Percentiles rank a stretch among this genome's conserved stretches.
Conservation (phyloP, 2,888 invertebrate genomes). For the Axea sp. region DNA sequence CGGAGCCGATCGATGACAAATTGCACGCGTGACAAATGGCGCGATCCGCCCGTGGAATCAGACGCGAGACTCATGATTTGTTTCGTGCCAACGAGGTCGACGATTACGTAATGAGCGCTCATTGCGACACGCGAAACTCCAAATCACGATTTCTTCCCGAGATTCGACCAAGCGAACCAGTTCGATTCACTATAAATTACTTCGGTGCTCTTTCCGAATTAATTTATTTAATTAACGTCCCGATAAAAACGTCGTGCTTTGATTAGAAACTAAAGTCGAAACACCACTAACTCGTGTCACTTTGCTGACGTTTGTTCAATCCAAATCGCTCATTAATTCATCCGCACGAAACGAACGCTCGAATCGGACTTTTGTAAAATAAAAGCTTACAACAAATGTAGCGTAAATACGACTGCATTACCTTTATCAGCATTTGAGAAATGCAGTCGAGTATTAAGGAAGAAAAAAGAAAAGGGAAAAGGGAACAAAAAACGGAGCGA, state of each 20-base stretch:
- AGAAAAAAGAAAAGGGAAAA: conserved; percentile 7
- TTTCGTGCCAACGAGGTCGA: conserved; percentile 21
- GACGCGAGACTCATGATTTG: conserved; percentile 20
- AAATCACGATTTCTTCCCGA: too few relatives aligned
- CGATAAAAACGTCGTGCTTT: too few relatives aligned
- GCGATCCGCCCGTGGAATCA: conserved; percentile 27
- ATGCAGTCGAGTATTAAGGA: conserved; percentile 28
- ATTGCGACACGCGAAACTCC: not conserved
- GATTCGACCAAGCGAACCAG: too few relatives aligned
- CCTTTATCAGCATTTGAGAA: conserved; percentile 44
- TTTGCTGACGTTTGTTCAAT: conserved; percentile 30
- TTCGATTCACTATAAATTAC: too few relatives aligned
- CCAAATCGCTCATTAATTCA: conserved; percentile 38
- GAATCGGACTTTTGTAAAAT: conserved; percentile 37
- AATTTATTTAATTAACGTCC: too few relatives aligned
- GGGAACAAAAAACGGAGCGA: too few relatives aligned
- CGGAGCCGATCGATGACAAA: conserved; percentile 71
- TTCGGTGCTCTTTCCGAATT: too few relatives aligned
- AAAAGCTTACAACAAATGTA: conserved; percentile 41
- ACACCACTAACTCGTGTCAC: conserved; percentile 4
- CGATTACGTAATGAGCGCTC: conserved; percentile 19
- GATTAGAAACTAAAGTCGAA: conserved; percentile 9
- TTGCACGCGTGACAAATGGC: conserved; percentile 61
- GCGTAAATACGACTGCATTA: conserved; percentile 40
- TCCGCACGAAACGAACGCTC: conserved; percentile 12